Evolutionary conservation across 2,888 invertebrate genomes (phyloP), one percentile per base, ranked within the genome.

Genomic region (Xestia c-nigrum): DNA sequence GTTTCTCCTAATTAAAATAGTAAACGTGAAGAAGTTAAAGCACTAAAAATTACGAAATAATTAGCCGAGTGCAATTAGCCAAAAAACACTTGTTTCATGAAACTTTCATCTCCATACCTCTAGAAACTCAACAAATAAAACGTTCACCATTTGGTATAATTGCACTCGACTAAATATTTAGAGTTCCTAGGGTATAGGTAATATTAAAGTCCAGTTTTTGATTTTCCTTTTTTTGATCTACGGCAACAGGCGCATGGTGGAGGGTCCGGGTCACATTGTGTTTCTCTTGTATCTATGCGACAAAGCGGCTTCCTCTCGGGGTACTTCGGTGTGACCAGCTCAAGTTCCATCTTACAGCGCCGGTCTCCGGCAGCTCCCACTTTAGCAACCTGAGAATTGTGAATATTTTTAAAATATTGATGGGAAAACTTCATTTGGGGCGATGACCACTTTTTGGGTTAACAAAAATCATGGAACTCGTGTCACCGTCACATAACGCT

Each of bases 321-420:
- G 0, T 97, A 97, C 85, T 97, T 97, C 0, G 98, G 98, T 0
- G 98, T 98, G 59, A 97, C 97, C 89, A 98, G 93, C 85, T 98
- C 98, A 74, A 98, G 89, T 89, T 98, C 98, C 92, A 98, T 95
- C 84, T 96, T 96, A 82, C 94, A 94, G 1, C 93, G 94, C 0
- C 96, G 92, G 74, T 96, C 95, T 3, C 96, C 96, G 7, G 91
- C 93, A 0, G 94, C 89, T 0, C 95, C 95, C 1, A 96, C 89
- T 90, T 96, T 96, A 21, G 96, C 94, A 12, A 96, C 94, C 96
- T 86, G 57, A 31, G 10, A n/a, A 63, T 66, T 31, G 9, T 65
- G n/a, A 5, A 10, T 31, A 10, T 12, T 59, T 59, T 31, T 31
- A 31, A 31, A 31, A 31, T 31, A 31, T 31, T 31, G 31, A 31